These are phyloP conservation scores for Microtus obscurus DNA, from an alignment of 2,797 vertebrate species.

Conservation along the genomic window DNA sequence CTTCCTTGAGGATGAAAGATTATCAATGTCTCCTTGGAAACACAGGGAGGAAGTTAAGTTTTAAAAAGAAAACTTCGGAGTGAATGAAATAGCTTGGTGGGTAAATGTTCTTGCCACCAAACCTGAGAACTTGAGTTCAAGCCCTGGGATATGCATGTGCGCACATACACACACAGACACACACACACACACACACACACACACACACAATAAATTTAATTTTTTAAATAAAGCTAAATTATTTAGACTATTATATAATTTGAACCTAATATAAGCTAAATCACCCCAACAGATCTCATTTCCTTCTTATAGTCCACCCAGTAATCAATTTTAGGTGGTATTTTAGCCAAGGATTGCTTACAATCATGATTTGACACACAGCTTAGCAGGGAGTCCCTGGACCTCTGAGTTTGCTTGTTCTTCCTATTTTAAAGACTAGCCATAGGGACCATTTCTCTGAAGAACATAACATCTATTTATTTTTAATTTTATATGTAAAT, in stretches of 20 bases:
- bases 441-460: slow-evolving; percentile 27
- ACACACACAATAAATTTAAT: neutral
- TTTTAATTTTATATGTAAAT: neutral
- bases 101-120: neutral
- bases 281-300: neutral
- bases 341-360: slow-evolving; percentile 13
- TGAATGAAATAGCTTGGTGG: neutral
- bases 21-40: slow-evolving; percentile 26
- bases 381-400: neutral
- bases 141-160: neutral
- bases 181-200: neutral
- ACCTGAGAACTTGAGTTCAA: neutral
- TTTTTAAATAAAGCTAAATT: neutral
- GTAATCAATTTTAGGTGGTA: neutral
- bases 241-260: neutral
- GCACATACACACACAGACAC: too few relatives aligned
- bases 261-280: slow-evolving; percentile 35
- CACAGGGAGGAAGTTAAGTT: slow-evolving; percentile 16
- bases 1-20: slow-evolving; percentile 62
- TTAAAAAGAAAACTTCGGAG: neutral
- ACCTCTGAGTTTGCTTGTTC: slow-evolving; percentile 1
- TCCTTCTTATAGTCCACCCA: neutral
- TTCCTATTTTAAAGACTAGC: neutral
- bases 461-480: neutral
- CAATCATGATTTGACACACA: neutral